phyloP scores from a whole-genome alignment of 1,140 invertebrate species.

The Idris sp. region DNA sequence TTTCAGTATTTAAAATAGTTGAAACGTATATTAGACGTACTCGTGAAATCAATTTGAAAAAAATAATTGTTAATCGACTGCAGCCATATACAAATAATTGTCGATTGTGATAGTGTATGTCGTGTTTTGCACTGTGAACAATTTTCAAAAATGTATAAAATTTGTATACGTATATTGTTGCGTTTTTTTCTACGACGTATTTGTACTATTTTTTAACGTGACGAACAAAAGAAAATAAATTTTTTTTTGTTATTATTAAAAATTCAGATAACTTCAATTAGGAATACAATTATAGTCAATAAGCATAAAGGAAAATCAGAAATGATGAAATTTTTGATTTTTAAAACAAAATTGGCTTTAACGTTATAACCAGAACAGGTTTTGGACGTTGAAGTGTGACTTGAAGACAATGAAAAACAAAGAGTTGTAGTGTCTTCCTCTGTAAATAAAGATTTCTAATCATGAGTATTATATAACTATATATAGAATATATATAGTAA shows the following conservation, averaged over 20 bases:
- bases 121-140: slow-evolving; percentile 45
- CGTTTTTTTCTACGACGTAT: slow-evolving; percentile 47
- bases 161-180: slow-evolving; percentile 52
- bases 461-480: slow-evolving; percentile 24
- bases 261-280: slow-evolving; percentile 5
- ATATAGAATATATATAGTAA: too few species aligned
- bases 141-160: slow-evolving; percentile 49
- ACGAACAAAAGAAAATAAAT: too few species aligned
- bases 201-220: slow-evolving; percentile 30
- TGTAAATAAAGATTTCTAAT: slow-evolving; percentile 45
- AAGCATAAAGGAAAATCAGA: slow-evolving; percentile 7
- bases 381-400: too few species aligned
- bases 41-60: too few species aligned
- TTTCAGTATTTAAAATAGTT: too few species aligned
- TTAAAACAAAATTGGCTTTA: too few species aligned
- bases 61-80: too few species aligned
- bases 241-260: slow-evolving; percentile 4
- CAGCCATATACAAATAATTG: slow-evolving; percentile 52
- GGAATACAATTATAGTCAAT: slow-evolving; percentile 1
- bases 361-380: not conserved
- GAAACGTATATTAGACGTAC: too few species aligned
- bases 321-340: too few species aligned
- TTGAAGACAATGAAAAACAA: slow-evolving; percentile 13
- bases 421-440: slow-evolving; percentile 52
- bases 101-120: slow-evolving; percentile 50